Evolutionary conservation across 2,113 vertebrate genomes (phyloP).

Genomic region (Corvus hawaiiensis): DNA sequence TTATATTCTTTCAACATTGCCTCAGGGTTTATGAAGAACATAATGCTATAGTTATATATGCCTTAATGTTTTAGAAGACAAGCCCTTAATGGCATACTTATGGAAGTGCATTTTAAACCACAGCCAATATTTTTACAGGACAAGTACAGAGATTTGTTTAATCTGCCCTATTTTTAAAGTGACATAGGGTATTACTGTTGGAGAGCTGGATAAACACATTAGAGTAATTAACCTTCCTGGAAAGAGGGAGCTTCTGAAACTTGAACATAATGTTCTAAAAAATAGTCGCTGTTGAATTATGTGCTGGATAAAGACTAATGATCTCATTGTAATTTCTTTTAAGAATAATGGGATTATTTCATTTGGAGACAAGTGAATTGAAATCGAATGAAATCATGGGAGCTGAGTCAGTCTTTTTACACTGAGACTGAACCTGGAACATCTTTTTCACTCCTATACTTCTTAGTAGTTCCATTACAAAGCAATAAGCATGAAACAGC

Average conservation of each 20-base stretch:
- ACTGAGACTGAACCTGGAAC: not conserved
- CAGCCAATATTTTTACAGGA: conserved; percentile 65
- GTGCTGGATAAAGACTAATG: conserved; percentile 8
- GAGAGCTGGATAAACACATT: conserved; percentile 62
- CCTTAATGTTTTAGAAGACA: conserved; percentile 15
- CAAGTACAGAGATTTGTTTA: conserved; percentile 80
- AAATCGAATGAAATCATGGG: not conserved
- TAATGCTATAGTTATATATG: not conserved
- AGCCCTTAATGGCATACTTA: conserved; percentile 17
- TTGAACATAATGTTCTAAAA: conserved; percentile 44
- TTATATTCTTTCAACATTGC: conserved; percentile 22
- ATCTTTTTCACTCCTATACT: not conserved
- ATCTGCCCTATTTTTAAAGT: conserved; percentile 80
- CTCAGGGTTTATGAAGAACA: not conserved
- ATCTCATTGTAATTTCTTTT: conserved; percentile 34
- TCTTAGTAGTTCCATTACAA: not conserved
- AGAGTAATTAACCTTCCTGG: conserved; percentile 60
- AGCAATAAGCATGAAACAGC: not conserved
- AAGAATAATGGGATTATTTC: not conserved
- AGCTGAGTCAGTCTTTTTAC: not conserved
- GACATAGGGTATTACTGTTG: conserved; percentile 61
- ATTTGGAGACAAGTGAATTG: not conserved
- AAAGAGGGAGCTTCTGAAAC: conserved; percentile 43
- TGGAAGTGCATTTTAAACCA: conserved; percentile 17
- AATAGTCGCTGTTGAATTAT: conserved; percentile 7